Evolutionary conservation across 92 coral and sea anemone species (phyloP).

Genomic region (Phenganax subtilis): DNA sequence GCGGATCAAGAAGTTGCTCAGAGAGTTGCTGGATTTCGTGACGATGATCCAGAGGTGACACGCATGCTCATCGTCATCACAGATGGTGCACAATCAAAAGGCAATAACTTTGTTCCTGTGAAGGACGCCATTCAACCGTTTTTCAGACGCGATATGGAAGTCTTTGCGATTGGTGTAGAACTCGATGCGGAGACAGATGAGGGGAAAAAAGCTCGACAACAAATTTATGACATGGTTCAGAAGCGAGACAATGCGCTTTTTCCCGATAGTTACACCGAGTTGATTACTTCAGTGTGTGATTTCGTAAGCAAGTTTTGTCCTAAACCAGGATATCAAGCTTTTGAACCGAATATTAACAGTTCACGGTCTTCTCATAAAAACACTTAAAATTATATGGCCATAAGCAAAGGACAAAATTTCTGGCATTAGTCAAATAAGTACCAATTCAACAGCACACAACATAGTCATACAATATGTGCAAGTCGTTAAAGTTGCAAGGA

Average conservation of each 20-base stretch:
- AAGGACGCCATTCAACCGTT: constrained; percentile 45
- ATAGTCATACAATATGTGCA: too few relatives aligned
- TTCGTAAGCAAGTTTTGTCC: constrained; percentile 29
- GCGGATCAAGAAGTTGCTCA: not conserved
- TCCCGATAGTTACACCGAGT: constrained; percentile 4
- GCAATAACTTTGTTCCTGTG: constrained; percentile 33
- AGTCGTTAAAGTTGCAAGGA: too few relatives aligned
- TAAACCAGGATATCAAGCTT: not conserved
- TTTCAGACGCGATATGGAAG: constrained; percentile 28
- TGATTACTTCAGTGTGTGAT: not conserved
- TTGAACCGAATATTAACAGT: not conserved
- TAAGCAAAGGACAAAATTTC: too few relatives aligned
- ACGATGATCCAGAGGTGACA: constrained; percentile 6
- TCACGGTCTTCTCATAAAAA: too few relatives aligned
- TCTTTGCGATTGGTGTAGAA: constrained; percentile 37
- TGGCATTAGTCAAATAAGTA: too few relatives aligned
- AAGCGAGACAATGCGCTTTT: constrained; percentile 7
- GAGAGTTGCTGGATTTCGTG: not conserved
- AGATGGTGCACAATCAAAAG: constrained; percentile 23
- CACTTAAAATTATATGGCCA: too few relatives aligned
- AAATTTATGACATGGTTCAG: constrained; percentile 23
- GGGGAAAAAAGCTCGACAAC: not conserved
- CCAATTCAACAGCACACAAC: too few relatives aligned
- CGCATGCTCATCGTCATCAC: constrained; percentile 14
- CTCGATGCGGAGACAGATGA: not conserved